Base-by-base conservation (phyloP, 1,140 invertebrate species). In the Drosophila mauritiana region DNA sequence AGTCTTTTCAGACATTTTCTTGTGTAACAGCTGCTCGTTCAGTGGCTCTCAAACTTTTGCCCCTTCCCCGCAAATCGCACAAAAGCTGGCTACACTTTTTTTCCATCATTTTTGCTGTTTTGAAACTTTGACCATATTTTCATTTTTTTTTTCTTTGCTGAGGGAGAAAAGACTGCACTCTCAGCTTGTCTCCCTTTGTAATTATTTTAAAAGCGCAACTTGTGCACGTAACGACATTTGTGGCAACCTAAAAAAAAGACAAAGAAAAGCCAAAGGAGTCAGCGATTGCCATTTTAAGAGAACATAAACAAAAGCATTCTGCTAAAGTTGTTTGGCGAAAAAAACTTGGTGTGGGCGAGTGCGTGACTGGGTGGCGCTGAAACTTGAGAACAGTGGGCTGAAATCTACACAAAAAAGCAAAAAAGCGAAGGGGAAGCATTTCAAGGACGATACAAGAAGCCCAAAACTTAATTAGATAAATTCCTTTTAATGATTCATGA, bases 121-220 rank as follows among this genome's bases (percentile, higher is more conserved):
- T 40, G 42, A 77, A 76, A 76, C 72, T 75, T 75, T 75, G 73
- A 75, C 72, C 73, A 75, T 75, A 65, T 75, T 75, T 65, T 74
- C 12, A 20, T 45, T 11, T 45, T 36, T 37, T 59, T 70, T 52
- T 68, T 43, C 39, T 17, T 11, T 22, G 27, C 22, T 48, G 53
- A 51, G 39, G 54, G 25, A 27, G 25, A 22, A 8, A 39, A 20
- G 31, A 55, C 40, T 68, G 67, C 67, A 70, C 49, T 68, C 39
- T 43, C 46, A 12, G 25, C 73, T 46, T 58, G 36, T 76, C 40
- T 75, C 46, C 56, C 54, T 82, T 83, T 83, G 83, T 89, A 86
- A 86, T 86, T 86, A 86, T 86, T 89, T 89, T 86, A 89, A 86
- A 89, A 86, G 83, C 84, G 79, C 84, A 88, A 86, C 83, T 86